These are phyloP conservation scores for Sarcophaga carnaria DNA, from an alignment of 2,888 invertebrate genomes.

Conservation along the genomic window DNA sequence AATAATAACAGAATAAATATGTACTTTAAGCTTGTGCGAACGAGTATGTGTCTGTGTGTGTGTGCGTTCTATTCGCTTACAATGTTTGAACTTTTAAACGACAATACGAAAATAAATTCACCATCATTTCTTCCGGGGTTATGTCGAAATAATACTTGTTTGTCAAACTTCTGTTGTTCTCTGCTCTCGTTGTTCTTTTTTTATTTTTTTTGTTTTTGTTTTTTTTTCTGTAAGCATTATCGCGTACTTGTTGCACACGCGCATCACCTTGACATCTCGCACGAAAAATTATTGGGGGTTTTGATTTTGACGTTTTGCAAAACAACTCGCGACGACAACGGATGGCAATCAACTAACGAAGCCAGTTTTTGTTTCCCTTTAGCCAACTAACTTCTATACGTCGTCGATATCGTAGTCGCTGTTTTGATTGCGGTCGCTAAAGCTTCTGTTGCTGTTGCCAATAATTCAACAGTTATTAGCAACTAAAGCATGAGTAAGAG, in stretches of 20 bases:
- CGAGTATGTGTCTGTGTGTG: background rate
- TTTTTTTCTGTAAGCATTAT: conserved; percentile 35
- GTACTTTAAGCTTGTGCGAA: too few relatives aligned
- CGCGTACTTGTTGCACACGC: conserved; percentile 58
- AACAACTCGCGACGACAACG: conserved; percentile 71
- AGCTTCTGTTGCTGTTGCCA: conserved; percentile 51
- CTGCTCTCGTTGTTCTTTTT: conserved; percentile 17
- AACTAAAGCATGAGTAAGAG: conserved; percentile 42
- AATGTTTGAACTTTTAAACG: conserved; percentile 59
- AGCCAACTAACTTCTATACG: conserved; percentile 66
- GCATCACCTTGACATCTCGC: conserved; percentile 60
- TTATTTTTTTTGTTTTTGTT: background rate
- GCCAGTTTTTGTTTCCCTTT: conserved; percentile 69
- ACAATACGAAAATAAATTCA: conserved; percentile 39
- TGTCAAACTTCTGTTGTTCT: conserved; percentile 61
- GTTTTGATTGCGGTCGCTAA: conserved; percentile 17
- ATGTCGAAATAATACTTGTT: conserved; percentile 58
- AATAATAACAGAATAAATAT: too few relatives aligned
- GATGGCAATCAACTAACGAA: conserved; percentile 71
- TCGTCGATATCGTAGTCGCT: conserved; percentile 37
- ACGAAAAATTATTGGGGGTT: background rate
- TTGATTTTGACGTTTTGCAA: conserved; percentile 52
- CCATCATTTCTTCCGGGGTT: conserved; percentile 64
- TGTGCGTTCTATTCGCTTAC: background rate
- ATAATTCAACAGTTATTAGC: conserved; percentile 54